A percentile compares a stretch with the other conserved stretches of the same genome.
These are phyloP conservation scores for Drosophila obscura DNA, from an alignment of 1,140 invertebrate genomes.

Conservation along the genomic window DNA sequence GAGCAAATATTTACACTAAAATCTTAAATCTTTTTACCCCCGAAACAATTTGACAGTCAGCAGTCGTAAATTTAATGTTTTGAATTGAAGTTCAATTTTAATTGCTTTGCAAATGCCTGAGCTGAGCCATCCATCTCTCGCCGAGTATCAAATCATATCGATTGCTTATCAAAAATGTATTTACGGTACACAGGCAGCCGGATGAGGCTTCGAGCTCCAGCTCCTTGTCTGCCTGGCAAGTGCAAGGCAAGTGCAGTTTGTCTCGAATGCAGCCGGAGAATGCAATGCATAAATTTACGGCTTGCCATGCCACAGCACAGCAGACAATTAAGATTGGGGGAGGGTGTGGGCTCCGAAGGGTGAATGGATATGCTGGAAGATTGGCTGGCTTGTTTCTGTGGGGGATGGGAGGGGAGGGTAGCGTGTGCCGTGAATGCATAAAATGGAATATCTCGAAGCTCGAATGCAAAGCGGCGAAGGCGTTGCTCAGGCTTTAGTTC, in stretches of 20 bases:
- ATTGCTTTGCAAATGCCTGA: constrained; percentile 24
- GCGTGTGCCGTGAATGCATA: constrained; percentile 75
- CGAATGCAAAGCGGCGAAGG: constrained; percentile 43
- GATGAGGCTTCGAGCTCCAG: constrained; percentile 4
- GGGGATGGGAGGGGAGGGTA: constrained; percentile 19
- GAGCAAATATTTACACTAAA: constrained; percentile 10
- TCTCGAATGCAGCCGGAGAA: constrained; percentile 51
- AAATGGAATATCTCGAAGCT: constrained; percentile 68
- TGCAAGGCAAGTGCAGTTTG: constrained; percentile 44
- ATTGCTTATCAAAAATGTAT: constrained; percentile 78
- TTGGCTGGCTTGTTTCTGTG: constrained; percentile 69
- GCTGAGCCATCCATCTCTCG: constrained; percentile 2
- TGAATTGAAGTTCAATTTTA: constrained; percentile 24
- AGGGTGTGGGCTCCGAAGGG: constrained; percentile 7
- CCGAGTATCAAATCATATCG: constrained; percentile 25
- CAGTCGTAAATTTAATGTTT: constrained; percentile 7
- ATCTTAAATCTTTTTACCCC: no score
- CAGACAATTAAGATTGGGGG: constrained; percentile 68
- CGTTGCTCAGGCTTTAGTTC: constrained; percentile 38
- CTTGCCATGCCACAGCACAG: constrained; percentile 44
- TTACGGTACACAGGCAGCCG: constrained; percentile 37
- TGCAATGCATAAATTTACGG: constrained; percentile 80
- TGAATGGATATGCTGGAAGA: constrained; percentile 43
- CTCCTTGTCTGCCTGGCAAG: background rate
- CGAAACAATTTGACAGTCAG: constrained; percentile 3